These are phyloP conservation scores for Ochlodes sylvanus DNA, from an alignment of 2,888 invertebrate species.

Conservation along the genomic window DNA sequence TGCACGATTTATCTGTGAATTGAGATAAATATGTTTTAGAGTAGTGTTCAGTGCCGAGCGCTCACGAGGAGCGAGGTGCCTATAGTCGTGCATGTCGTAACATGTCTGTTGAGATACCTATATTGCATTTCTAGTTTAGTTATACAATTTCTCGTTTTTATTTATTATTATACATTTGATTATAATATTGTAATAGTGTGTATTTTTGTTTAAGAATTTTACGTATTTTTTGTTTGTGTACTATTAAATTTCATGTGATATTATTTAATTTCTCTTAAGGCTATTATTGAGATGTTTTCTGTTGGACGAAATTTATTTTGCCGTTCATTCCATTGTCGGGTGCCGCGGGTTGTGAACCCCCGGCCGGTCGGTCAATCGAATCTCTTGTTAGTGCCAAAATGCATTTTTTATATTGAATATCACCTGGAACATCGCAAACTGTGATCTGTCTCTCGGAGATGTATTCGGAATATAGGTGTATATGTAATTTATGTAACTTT, in stretches of 20 bases:
- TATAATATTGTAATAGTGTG: conserved; percentile 64
- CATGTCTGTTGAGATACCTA: conserved; percentile 70
- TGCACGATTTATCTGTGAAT: conserved; percentile 74
- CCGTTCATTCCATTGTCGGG: conserved; percentile 65
- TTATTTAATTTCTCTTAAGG: conserved; percentile 72
- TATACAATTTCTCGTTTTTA: conserved; percentile 78
- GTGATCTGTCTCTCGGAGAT: conserved; percentile 69
- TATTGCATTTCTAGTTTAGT: conserved; percentile 83
- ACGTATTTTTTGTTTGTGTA: conserved; percentile 71
- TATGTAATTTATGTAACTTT: conserved; percentile 78
- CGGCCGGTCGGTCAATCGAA: conserved; percentile 52
- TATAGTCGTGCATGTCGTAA: conserved; percentile 73
- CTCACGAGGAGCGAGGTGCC: conserved; percentile 69
- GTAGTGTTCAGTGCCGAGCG: conserved; percentile 43
- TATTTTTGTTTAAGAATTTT: conserved; percentile 78
- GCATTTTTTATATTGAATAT: conserved; percentile 56
- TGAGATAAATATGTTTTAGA: conserved; percentile 81
- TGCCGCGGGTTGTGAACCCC: conserved; percentile 16
- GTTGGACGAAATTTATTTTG: conserved; percentile 57
- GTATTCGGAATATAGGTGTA: conserved; percentile 65
- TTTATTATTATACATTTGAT: conserved; percentile 77
- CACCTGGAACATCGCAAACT: conserved; percentile 63
- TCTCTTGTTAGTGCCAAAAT: conserved; percentile 80
- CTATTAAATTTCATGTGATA: conserved; percentile 82
- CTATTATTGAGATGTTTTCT: conserved; percentile 60